Evolutionary conservation across 2,888 invertebrate species (phyloP).

Genomic region (Hartigia nigra): DNA sequence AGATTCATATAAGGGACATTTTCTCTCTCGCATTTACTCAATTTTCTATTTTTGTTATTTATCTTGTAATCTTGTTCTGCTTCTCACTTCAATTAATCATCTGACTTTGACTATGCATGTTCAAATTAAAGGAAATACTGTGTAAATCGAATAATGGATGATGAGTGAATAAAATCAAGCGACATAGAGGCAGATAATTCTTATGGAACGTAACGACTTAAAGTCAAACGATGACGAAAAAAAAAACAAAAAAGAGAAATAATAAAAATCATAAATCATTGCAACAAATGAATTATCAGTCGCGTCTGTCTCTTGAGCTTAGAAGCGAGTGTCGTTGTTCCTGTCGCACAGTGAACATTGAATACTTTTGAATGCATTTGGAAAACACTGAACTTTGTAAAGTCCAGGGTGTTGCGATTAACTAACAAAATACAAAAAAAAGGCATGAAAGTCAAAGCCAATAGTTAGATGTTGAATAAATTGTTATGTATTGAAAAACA

Average conservation of each 20-base stretch:
- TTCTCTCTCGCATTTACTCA: background rate
- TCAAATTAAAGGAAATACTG: conserved; percentile 15
- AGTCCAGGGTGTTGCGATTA: background rate
- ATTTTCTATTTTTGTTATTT: background rate
- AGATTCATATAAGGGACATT: background rate
- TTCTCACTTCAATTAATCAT: background rate
- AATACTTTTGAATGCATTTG: background rate
- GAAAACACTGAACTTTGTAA: background rate
- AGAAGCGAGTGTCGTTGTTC: background rate
- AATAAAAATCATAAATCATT: background rate
- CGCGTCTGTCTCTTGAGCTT: background rate
- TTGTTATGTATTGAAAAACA: background rate
- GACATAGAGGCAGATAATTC: conserved; percentile 40
- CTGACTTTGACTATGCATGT: background rate
- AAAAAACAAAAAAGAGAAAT: conserved; percentile 5
- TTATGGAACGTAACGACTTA: background rate
- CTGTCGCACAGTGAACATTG: background rate
- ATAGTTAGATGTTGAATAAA: background rate
- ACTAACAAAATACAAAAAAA: background rate
- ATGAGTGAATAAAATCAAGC: conserved; percentile 46
- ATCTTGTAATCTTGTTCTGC: background rate
- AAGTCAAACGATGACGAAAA: background rate
- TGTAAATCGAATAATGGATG: conserved; percentile 40
- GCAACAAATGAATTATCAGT: background rate
- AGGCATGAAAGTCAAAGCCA: background rate